Evolutionary conservation across 2,888 invertebrate species (phyloP).

Genomic region (Ypsolopha scabrella): DNA sequence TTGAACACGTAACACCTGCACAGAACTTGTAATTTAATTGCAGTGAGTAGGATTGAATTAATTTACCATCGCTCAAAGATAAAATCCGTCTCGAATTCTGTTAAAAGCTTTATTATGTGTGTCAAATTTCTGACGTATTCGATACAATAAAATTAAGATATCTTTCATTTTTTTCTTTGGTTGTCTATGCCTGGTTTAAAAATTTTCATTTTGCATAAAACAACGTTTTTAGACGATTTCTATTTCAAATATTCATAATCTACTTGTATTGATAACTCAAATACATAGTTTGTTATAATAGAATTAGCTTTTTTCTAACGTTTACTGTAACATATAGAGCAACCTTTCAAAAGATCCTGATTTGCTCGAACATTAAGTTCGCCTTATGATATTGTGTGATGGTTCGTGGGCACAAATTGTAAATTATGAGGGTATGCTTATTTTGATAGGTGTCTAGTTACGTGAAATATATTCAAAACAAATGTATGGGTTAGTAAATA

Average conservation of each 20-base stretch:
- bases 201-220: no score
- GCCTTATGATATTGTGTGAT: background rate
- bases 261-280: no score
- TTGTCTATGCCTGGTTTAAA: no score
- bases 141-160: no score
- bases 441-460: slow-evolving; percentile 27
- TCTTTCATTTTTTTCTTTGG: no score
- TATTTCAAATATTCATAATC: no score
- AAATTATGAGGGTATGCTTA: slow-evolving; percentile 48
- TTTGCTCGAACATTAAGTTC: slow-evolving; percentile 8
- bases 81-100: background rate
- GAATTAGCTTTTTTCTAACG: no score
- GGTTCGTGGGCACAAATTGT: slow-evolving; percentile 56
- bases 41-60: background rate
- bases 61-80: background rate
- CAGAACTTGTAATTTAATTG: no score
- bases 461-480: slow-evolving; percentile 21
- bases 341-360: slow-evolving; percentile 13
- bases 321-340: slow-evolving; percentile 10
- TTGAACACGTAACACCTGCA: no score
- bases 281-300: no score
- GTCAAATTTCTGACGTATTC: slow-evolving; percentile 3
- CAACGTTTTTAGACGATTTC: no score
- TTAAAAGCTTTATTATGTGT: background rate
- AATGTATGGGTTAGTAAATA: no score